A percentile compares a stretch with the other conserved stretches of the same genome.
These are phyloP conservation scores for Sturmia bella DNA, from an alignment of 2,888 invertebrate species.

Conservation along the genomic window DNA sequence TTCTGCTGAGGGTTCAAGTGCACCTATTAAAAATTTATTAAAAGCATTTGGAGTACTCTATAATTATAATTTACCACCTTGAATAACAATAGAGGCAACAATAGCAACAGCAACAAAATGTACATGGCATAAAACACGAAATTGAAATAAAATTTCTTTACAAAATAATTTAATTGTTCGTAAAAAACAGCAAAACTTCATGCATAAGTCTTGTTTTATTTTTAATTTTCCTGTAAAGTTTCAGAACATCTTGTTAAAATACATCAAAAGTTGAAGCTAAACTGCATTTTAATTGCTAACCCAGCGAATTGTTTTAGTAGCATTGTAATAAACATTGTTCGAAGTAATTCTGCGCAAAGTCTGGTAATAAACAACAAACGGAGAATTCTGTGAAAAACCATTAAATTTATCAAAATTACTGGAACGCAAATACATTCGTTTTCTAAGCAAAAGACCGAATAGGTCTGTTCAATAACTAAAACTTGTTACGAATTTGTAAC, in stretches of 20 bases:
- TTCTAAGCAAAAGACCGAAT: no score
- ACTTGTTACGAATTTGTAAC: no score
- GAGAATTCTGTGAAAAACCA: background rate
- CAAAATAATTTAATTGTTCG: constrained; percentile 55
- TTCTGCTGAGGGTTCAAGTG: constrained; percentile 48
- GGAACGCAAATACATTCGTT: no score
- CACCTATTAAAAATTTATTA: constrained; percentile 63
- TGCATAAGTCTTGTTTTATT: constrained; percentile 31
- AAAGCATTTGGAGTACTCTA: constrained; percentile 66
- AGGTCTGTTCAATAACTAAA: no score
- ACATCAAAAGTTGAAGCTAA: constrained; percentile 30
- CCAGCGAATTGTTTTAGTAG: constrained; percentile 8
- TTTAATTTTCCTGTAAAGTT: constrained; percentile 2
- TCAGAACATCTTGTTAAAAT: constrained; percentile 53
- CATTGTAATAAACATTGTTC: background rate
- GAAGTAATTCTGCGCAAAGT: background rate
- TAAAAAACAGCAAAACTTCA: constrained; percentile 27
- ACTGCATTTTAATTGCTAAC: background rate
- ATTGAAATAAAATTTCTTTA: constrained; percentile 47
- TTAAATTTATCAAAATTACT: no score
- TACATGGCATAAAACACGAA: constrained; percentile 38
- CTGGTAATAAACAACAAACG: no score
- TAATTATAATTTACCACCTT: constrained; percentile 68
- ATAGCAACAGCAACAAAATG: constrained; percentile 31
- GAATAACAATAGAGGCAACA: constrained; percentile 29